Conservation (phyloP, 2,888 invertebrate genomes). For the Crioceris asparagi region DNA sequence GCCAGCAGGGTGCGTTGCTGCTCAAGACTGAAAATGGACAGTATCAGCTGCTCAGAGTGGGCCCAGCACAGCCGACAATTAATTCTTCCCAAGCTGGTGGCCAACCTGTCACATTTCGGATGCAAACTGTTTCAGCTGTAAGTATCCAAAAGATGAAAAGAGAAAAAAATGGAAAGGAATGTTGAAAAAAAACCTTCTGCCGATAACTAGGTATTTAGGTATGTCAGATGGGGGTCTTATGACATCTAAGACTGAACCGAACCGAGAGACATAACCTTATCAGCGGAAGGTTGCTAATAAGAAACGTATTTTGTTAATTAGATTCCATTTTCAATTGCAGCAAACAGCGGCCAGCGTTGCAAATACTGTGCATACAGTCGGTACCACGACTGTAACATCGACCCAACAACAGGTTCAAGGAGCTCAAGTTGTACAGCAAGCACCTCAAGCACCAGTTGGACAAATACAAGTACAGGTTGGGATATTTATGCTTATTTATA, state of each 20-base stretch:
- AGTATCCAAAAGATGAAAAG: slow-evolving; percentile 59
- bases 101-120: slow-evolving; percentile 64
- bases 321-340: slow-evolving; percentile 11
- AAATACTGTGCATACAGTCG: slow-evolving; percentile 24
- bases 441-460: too few relatives aligned
- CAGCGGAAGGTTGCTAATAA: too few relatives aligned
- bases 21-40: slow-evolving; percentile 96
- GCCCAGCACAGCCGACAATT: slow-evolving; percentile 61
- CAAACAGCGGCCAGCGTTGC: slow-evolving; percentile 22
- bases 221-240: too few relatives aligned
- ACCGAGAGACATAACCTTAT: too few relatives aligned
- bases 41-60: slow-evolving; percentile 84
- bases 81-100: slow-evolving; percentile 46
- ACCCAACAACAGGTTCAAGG: slow-evolving; percentile 22
- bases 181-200: too few relatives aligned
- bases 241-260: too few relatives aligned
- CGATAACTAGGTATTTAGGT: too few relatives aligned
- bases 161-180: too few relatives aligned
- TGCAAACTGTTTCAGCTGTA: slow-evolving; percentile 79
- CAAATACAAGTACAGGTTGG: slow-evolving; percentile 19
- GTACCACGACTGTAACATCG: slow-evolving; percentile 25
- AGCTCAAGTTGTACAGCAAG: slow-evolving; percentile 15
- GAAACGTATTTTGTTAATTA: too few relatives aligned
- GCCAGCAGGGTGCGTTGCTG: slow-evolving; percentile 81
- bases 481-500: too few relatives aligned